A percentile compares a stretch with the other conserved stretches of the same genome.
These are phyloP conservation scores for Ditula angustiorana DNA, from an alignment of 2,888 invertebrate genomes.

Conservation along the genomic window DNA sequence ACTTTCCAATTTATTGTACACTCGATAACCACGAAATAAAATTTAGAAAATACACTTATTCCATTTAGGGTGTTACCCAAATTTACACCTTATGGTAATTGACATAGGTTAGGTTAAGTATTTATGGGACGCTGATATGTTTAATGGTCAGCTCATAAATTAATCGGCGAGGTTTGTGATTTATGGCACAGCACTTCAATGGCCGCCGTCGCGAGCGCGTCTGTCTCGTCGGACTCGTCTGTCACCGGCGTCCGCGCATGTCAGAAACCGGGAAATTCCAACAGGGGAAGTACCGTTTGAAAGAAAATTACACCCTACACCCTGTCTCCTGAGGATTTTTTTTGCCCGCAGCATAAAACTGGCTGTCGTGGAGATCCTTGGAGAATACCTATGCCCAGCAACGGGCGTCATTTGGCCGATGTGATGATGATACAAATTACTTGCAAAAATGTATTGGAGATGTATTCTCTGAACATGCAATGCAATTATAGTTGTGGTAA, in stretches of 20 bases:
- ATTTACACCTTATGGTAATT: slow-evolving; percentile 46
- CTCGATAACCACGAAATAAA: slow-evolving; percentile 64
- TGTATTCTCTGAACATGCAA: too few species aligned
- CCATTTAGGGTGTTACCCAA: slow-evolving; percentile 37
- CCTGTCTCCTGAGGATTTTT: too few species aligned
- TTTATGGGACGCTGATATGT: slow-evolving; percentile 34
- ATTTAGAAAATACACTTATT: slow-evolving; percentile 47
- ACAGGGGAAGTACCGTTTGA: slow-evolving; percentile 6
- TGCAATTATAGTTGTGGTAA: too few species aligned
- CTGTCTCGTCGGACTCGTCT: slow-evolving; percentile 10
- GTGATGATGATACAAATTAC: too few species aligned
- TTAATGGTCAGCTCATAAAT: slow-evolving; percentile 57
- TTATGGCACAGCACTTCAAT: slow-evolving; percentile 59
- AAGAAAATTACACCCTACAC: neutral
- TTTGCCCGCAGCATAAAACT: too few species aligned
- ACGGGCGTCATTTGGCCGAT: too few species aligned
- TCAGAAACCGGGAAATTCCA: slow-evolving; percentile 11
- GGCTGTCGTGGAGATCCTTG: too few species aligned
- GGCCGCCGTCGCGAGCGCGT: slow-evolving; percentile 14
- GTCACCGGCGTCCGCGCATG: neutral
- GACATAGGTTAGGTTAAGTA: slow-evolving; percentile 40
- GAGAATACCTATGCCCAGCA: too few species aligned
- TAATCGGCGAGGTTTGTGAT: slow-evolving; percentile 66
- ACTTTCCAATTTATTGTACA: slow-evolving; percentile 70
- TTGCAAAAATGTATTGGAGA: too few species aligned